These are phyloP conservation scores for Dryadula phaetusa DNA, from an alignment of 2,888 invertebrate genomes.

Conservation along the genomic window DNA sequence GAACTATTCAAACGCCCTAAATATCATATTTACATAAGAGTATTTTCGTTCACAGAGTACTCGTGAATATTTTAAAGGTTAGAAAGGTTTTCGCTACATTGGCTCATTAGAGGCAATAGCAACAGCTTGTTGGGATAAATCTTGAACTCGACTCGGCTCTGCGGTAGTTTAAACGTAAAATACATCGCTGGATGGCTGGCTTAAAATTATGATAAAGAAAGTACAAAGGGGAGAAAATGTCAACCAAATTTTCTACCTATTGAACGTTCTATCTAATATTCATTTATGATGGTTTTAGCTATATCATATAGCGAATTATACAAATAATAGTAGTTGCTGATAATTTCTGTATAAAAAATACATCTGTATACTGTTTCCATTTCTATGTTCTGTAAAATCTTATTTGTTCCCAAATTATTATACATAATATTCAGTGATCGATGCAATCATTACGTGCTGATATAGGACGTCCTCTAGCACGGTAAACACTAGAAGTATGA, in stretches of 20 bases:
- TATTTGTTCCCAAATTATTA: no score
- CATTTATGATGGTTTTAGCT: no score
- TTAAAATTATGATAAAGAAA: slow-evolving; percentile 2
- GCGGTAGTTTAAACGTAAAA: slow-evolving; percentile 8
- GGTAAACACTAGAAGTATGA: no score
- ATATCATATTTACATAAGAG: not conserved
- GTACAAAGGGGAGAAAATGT: not conserved
- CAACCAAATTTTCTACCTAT: not conserved
- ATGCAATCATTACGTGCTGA: no score
- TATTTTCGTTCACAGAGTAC: not conserved
- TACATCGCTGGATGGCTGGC: not conserved
- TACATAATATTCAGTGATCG: no score
- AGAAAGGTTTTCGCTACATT: not conserved
- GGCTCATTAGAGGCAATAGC: slow-evolving; percentile 16
- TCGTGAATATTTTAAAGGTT: slow-evolving; percentile 14
- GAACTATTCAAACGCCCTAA: not conserved
- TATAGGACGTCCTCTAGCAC: no score
- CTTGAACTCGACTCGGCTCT: slow-evolving; percentile 6
- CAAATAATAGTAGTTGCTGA: no score
- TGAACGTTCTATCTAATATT: not conserved
- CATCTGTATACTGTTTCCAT: no score
- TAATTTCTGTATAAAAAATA: no score
- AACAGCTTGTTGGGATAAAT: slow-evolving; percentile 23
- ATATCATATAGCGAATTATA: no score
- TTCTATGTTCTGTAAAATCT: no score